These are phyloP conservation scores for Porites divaricata DNA, from an alignment of 92 coral and sea anemone species.

Conservation along the genomic window DNA sequence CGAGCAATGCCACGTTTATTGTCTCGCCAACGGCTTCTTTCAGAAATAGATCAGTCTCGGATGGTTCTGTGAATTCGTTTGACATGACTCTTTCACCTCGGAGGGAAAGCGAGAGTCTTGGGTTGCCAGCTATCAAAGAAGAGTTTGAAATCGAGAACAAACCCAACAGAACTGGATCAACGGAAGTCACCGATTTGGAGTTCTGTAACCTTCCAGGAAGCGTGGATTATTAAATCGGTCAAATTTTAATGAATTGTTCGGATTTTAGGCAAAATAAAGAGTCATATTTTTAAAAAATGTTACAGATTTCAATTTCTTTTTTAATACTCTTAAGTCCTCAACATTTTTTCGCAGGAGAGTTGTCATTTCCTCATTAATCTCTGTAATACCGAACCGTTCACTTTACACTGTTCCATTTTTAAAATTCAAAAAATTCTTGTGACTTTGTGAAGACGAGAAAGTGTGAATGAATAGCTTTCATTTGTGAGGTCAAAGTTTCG, in stretches of 20 bases:
- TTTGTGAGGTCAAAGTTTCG: background rate
- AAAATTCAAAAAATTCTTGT: background rate
- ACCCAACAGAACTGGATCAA: constrained; percentile 49
- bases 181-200: constrained; percentile 84
- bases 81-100: constrained; percentile 64
- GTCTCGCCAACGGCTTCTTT: constrained; percentile 69
- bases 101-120: constrained; percentile 72
- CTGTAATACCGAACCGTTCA: background rate
- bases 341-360: constrained; percentile 1
- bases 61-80: constrained; percentile 79
- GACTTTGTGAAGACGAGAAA: background rate
- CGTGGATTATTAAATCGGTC: background rate
- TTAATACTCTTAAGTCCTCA: background rate
- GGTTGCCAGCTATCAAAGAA: constrained; percentile 78
- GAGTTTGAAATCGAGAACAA: constrained; percentile 61
- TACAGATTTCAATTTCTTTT: background rate
- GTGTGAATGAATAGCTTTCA: background rate
- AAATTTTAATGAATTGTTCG: background rate
- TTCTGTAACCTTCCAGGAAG: constrained; percentile 34
- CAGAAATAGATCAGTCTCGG: constrained; percentile 87
- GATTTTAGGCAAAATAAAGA: background rate
- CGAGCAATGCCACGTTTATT: constrained; percentile 71
- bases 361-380: constrained; percentile 5
- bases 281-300: background rate
- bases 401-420: background rate